Evolutionary conservation across 2,113 vertebrate genomes (phyloP).

Genomic region (Copsychus sechellarum): DNA sequence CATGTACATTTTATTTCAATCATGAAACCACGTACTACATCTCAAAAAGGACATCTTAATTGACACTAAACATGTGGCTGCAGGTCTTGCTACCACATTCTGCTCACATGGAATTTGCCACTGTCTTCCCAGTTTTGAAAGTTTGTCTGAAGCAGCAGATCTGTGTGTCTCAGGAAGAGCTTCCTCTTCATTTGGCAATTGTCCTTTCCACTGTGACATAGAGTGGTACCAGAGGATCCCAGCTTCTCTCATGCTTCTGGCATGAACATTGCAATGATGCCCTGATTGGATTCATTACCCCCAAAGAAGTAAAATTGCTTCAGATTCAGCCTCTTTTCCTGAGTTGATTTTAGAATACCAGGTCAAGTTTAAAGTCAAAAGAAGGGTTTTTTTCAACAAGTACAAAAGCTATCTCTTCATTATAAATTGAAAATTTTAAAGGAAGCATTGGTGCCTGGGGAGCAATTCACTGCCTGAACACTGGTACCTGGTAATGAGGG

Average conservation of each 20-base stretch:
- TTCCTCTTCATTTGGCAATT: not conserved
- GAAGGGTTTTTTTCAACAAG: not conserved
- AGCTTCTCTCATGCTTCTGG: not conserved
- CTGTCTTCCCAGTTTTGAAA: not conserved
- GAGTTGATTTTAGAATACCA: not conserved
- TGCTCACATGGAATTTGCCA: not conserved
- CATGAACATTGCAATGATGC: not conserved
- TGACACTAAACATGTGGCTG: not conserved
- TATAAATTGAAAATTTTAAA: not conserved
- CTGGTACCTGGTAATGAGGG: not conserved
- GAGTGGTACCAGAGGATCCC: not conserved
- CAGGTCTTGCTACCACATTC: not conserved
- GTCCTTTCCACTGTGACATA: not conserved
- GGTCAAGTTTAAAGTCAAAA: not conserved
- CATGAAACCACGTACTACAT: not conserved
- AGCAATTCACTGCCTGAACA: not conserved
- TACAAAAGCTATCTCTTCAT: not conserved
- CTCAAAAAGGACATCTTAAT: not conserved
- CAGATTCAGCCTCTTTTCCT: not conserved
- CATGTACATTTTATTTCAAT: not conserved
- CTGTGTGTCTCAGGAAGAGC: rapidly evolving
- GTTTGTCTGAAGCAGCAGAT: not conserved
- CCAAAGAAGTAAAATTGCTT: not conserved
- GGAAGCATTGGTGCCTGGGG: not conserved
- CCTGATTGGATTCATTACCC: not conserved